A percentile compares a stretch with the other conserved stretches of the same genome.
Evolutionary conservation across 2,797 vertebrate species (phyloP).

Genomic region (Peromyscus eremicus): DNA sequence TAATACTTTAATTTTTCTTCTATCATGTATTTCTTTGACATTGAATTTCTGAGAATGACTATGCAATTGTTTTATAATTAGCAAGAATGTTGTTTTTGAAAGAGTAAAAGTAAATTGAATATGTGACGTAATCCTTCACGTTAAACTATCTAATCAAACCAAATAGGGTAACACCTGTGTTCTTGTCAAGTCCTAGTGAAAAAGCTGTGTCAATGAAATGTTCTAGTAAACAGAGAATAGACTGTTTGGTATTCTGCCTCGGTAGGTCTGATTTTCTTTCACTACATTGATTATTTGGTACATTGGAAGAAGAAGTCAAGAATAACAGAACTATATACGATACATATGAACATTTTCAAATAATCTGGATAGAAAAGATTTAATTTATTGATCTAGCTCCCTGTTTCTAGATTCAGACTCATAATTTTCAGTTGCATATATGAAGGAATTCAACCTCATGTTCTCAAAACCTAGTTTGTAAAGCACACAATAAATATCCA

Average conservation of each 20-base stretch:
- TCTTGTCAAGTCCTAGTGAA: constrained; percentile 42
- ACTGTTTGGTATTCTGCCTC: not conserved
- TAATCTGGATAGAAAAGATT: not conserved
- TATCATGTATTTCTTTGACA: constrained; percentile 13
- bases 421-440: not conserved
- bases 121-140: not conserved
- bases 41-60: constrained; percentile 17
- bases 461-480: constrained; percentile 17
- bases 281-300: not conserved
- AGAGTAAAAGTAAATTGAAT: constrained; percentile 55
- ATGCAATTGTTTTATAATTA: not conserved
- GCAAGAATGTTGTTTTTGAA: constrained; percentile 52
- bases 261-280: not conserved
- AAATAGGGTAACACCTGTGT: constrained; percentile 12
- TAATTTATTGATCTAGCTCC: constrained; percentile 16
- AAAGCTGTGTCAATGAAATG: constrained; percentile 10
- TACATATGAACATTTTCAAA: constrained; percentile 21
- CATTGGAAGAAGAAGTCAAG: constrained; percentile 32
- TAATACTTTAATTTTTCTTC: constrained; percentile 45
- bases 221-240: constrained; percentile 2
- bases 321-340: not conserved
- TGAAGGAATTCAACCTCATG: not conserved
- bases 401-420: not conserved
- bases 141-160: constrained; percentile 27
- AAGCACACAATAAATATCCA: not conserved